phyloP scores from a whole-genome alignment of 2,113 vertebrate genomes.

The Chinchilla lanigera region DNA sequence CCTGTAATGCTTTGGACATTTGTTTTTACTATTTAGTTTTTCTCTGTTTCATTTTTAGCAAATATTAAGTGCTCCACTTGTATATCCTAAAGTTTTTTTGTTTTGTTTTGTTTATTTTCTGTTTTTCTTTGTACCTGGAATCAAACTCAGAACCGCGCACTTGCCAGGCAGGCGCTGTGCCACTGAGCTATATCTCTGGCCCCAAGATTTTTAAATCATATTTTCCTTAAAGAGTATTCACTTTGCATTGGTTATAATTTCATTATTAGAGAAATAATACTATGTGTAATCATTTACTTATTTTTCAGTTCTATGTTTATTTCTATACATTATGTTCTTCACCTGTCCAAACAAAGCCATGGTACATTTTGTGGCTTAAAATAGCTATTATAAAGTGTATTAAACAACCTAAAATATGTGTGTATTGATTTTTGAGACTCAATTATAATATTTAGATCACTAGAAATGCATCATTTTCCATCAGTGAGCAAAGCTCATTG shows the following conservation, averaged over 20 bases:
- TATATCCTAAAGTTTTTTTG: neutral
- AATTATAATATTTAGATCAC: neutral
- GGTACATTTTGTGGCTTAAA: neutral
- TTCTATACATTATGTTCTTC: neutral
- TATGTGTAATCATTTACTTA: neutral
- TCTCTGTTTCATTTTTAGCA: neutral
- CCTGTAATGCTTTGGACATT: neutral
- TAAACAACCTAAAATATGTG: neutral
- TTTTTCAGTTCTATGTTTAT: neutral
- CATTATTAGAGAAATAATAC: neutral
- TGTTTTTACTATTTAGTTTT: neutral
- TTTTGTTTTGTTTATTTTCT: too few species aligned
- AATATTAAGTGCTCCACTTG: neutral
- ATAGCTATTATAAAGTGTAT: neutral
- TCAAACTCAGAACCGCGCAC: too few species aligned
- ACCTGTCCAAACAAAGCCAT: neutral
- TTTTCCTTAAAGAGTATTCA: neutral
- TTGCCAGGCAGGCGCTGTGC: too few species aligned
- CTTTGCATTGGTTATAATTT: neutral
- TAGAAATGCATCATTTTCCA: neutral
- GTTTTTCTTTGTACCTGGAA: too few species aligned
- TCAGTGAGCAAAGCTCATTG: neutral
- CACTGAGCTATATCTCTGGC: too few species aligned
- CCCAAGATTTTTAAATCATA: neutral
- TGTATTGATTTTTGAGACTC: neutral